phyloP scores from a whole-genome alignment of 1,140 invertebrate species.

The Neuroterus valhalla region DNA sequence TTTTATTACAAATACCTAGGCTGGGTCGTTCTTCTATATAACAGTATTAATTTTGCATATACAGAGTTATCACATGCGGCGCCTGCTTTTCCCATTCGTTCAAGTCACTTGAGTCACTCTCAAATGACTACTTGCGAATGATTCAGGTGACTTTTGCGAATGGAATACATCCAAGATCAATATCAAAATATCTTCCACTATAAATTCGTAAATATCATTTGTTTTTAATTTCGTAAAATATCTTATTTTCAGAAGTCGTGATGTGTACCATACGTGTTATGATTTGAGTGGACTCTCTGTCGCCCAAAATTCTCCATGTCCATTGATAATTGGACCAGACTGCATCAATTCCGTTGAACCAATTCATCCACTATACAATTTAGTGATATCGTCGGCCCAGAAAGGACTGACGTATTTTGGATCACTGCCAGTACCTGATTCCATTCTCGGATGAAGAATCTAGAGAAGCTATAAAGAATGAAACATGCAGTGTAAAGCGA shows the following conservation, averaged over 20 bases:
- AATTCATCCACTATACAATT: constrained; percentile 70
- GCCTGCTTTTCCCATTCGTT: too few relatives aligned
- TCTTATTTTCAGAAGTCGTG: constrained; percentile 81
- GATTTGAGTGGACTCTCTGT: constrained; percentile 95
- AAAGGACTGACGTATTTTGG: constrained; percentile 66
- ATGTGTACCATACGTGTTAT: constrained; percentile 98
- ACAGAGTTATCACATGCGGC: too few relatives aligned
- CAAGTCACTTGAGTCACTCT: background rate
- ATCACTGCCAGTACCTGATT: constrained; percentile 64
- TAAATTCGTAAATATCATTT: constrained; percentile 40
- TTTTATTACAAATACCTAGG: too few relatives aligned
- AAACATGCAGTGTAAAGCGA: too few relatives aligned
- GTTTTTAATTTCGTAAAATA: constrained; percentile 39
- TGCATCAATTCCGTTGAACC: constrained; percentile 60
- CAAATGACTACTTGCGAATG: too few relatives aligned
- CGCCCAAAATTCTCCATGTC: constrained; percentile 87
- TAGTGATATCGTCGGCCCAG: constrained; percentile 59
- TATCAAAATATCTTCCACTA: constrained; percentile 33
- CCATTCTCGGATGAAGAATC: constrained; percentile 21
- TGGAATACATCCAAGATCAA: background rate
- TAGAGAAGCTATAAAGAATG: too few relatives aligned
- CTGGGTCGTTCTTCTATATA: too few relatives aligned
- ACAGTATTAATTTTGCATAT: too few relatives aligned
- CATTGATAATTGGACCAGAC: constrained; percentile 61
- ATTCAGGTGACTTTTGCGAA: too few relatives aligned